Percentiles rank a stretch among this genome's conserved stretches.
Evolutionary conservation across 2,888 invertebrate species (phyloP).

Genomic region (Trileptium ribeirensis): DNA sequence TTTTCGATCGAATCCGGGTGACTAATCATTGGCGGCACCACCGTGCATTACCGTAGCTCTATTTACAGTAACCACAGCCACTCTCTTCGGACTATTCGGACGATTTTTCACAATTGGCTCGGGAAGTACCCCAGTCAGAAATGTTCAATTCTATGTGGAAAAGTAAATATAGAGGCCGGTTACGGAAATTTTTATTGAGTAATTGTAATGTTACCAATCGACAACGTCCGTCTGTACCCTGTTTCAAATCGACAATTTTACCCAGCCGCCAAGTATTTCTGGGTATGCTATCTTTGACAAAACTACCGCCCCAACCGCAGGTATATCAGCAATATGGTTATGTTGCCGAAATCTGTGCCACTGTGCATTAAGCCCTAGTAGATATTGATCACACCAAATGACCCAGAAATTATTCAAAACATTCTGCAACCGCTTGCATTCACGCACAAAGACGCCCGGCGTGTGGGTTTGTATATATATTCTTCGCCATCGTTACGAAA

Average conservation of each 20-base stretch:
- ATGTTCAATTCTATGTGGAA: background rate
- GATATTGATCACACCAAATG: background rate
- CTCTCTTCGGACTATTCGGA: no score
- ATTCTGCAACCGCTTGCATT: background rate
- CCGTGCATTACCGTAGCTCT: no score
- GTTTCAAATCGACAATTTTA: background rate
- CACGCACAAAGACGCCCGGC: background rate
- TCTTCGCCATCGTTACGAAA: no score
- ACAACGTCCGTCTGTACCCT: background rate
- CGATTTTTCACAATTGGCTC: no score
- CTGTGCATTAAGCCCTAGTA: background rate
- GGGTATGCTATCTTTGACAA: background rate
- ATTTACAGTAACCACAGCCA: no score
- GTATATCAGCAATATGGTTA: background rate
- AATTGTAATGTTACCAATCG: background rate
- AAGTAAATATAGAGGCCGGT: background rate
- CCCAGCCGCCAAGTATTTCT: background rate
- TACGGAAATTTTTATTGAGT: background rate
- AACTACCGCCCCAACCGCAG: slow-evolving; percentile 9
- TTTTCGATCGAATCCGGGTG: no score
- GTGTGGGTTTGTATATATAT: no score
- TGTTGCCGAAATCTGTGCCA: background rate
- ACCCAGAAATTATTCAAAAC: background rate
- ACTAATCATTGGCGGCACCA: no score
- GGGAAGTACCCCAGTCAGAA: no score